Evolutionary conservation across 2,888 invertebrate genomes (phyloP).

Genomic region (Brachylomia viminalis): DNA sequence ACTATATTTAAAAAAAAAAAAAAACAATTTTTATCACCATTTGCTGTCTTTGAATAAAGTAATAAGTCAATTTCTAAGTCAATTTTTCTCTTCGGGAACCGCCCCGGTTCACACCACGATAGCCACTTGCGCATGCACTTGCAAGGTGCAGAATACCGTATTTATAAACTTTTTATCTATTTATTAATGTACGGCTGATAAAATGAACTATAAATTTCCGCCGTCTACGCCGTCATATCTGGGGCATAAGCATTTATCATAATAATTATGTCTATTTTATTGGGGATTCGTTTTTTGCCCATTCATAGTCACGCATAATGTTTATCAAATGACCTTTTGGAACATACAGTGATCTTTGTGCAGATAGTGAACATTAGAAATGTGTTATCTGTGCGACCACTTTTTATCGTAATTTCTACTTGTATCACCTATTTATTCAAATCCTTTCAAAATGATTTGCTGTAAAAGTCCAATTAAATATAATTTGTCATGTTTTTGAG

Average conservation of each 20-base stretch:
- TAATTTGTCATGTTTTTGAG: neutral
- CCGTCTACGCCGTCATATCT: slow-evolving; percentile 37
- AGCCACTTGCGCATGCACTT: slow-evolving; percentile 31
- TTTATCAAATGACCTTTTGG: neutral
- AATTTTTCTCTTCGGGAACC: neutral
- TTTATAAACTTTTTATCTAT: slow-evolving; percentile 47
- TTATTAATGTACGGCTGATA: slow-evolving; percentile 57
- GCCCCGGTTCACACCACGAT: neutral
- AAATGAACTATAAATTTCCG: slow-evolving; percentile 30
- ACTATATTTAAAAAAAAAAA: too few relatives aligned
- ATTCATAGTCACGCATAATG: slow-evolving; percentile 7
- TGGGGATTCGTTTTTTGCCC: slow-evolving; percentile 17
- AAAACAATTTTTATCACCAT: too few relatives aligned
- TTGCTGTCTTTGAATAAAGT: neutral
- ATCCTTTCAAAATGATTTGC: neutral
- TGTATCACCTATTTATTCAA: slow-evolving; percentile 6
- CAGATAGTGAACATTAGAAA: neutral
- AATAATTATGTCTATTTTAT: slow-evolving; percentile 16
- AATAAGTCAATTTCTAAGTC: too few relatives aligned
- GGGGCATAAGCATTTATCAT: slow-evolving; percentile 45
- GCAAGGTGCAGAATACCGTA: slow-evolving; percentile 26
- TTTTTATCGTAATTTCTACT: too few relatives aligned
- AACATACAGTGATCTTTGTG: neutral
- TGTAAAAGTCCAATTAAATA: neutral
- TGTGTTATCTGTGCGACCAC: too few relatives aligned